Percentiles rank a stretch among this genome's conserved stretches.
phyloP scores from a whole-genome alignment of 2,113 vertebrate species.

The Eidolon helvum region DNA sequence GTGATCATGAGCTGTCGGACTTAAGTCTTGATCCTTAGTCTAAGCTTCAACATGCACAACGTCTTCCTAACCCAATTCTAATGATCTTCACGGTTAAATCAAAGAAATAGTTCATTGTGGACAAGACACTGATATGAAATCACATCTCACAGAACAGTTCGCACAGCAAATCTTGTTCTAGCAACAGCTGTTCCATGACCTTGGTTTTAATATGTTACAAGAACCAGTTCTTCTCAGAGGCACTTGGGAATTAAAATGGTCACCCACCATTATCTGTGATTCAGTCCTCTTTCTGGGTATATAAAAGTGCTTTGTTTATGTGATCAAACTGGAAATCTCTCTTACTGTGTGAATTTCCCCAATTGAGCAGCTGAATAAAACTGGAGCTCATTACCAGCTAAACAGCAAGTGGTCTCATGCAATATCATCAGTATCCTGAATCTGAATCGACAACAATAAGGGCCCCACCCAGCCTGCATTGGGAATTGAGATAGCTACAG shows the following conservation, averaged over 20 bases:
- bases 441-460: not conserved
- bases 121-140: constrained; percentile 26
- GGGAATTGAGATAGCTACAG: not conserved
- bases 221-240: constrained; percentile 18
- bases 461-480: not conserved
- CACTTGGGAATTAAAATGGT: not conserved
- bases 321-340: constrained; percentile 13
- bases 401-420: not conserved
- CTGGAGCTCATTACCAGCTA: not conserved
- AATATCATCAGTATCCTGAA: not conserved
- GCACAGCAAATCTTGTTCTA: not conserved
- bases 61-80: not conserved
- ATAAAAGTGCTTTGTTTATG: not conserved
- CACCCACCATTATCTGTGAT: not conserved
- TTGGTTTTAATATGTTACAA: not conserved
- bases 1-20: not conserved
- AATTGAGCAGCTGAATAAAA: not conserved
- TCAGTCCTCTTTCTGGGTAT: not conserved
- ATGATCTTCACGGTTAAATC: not conserved
- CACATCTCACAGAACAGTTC: not conserved
- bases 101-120: not conserved
- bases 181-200: not conserved
- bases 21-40: not conserved
- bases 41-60: not conserved
- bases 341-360: not conserved